A percentile compares a stretch with the other conserved stretches of the same genome.
phyloP scores from a whole-genome alignment of 2,113 vertebrate genomes.

The Zosterops hypoxanthus region DNA sequence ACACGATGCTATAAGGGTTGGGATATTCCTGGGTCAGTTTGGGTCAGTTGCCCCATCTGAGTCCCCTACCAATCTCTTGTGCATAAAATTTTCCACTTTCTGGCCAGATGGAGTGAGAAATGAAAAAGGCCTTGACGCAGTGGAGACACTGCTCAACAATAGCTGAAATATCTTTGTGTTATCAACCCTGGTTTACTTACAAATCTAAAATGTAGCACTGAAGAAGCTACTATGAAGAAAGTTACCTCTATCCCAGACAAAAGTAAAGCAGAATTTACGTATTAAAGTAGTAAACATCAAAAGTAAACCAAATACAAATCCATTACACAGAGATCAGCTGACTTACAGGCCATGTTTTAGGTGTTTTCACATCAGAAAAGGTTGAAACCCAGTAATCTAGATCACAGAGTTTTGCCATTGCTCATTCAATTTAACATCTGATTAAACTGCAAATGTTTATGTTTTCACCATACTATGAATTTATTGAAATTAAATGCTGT shows the following conservation, averaged over 20 bases:
- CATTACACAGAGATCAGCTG: background rate
- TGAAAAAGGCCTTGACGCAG: background rate
- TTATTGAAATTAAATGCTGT: background rate
- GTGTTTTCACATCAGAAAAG: background rate
- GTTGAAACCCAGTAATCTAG: background rate
- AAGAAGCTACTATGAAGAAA: background rate
- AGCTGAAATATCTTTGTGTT: background rate
- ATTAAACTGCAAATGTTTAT: background rate
- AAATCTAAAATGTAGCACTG: background rate
- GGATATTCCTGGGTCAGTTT: background rate
- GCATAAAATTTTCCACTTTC: background rate
- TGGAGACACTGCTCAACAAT: background rate
- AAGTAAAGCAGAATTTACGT: background rate
- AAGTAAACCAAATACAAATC: background rate
- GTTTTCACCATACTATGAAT: background rate
- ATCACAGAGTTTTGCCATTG: background rate
- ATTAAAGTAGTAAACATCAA: background rate
- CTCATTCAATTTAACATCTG: background rate
- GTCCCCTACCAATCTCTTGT: background rate
- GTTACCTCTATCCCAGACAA: background rate
- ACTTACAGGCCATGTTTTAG: background rate
- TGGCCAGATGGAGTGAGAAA: rapidly evolving
- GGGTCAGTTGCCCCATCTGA: background rate
- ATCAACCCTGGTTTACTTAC: background rate
- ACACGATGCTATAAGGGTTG: too few species aligned